Conservation (phyloP, 2,888 invertebrate species). For the Carcina quercana region DNA sequence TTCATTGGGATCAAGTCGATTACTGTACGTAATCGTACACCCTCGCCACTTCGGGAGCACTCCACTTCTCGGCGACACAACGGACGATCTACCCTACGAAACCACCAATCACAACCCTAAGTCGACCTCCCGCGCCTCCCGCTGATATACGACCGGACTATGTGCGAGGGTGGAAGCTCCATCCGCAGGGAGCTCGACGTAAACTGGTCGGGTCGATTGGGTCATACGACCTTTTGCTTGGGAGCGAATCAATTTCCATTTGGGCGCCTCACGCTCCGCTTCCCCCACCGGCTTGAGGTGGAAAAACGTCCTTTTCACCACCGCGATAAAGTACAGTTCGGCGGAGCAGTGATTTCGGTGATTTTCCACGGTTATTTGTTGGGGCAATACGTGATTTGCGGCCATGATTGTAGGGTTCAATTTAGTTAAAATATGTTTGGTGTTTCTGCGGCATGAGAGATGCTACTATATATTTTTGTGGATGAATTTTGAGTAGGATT, state of each 20-base stretch:
- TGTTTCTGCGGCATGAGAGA: conserved; percentile 24
- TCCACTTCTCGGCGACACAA: conserved; percentile 36
- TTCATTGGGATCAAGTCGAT: conserved; percentile 67
- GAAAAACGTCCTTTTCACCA: conserved; percentile 33
- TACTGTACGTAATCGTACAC: conserved; percentile 61
- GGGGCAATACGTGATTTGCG: conserved; percentile 66
- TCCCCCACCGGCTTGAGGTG: conserved; percentile 20
- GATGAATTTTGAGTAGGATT: conserved; percentile 26
- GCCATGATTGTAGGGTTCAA: conserved; percentile 42
- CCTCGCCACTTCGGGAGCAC: conserved; percentile 49
- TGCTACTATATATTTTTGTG: conserved; percentile 23
- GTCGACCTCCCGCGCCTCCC: conserved; percentile 29
- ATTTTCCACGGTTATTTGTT: conserved; percentile 54
- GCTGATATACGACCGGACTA: conserved; percentile 16
- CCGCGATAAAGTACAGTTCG: conserved; percentile 49
- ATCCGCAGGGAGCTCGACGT: conserved; percentile 29
- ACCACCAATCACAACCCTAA: conserved; percentile 26
- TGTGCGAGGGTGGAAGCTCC: conserved; percentile 29
- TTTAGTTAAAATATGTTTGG: conserved; percentile 24
- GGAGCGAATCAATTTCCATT: conserved; percentile 63
- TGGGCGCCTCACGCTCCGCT: conserved; percentile 34
- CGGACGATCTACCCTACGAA: conserved; percentile 37
- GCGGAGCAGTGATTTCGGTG: conserved; percentile 34
- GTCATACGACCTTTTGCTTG: conserved; percentile 52
- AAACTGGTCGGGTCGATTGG: conserved; percentile 22